Base-by-base conservation (phyloP, 1,140 invertebrate species). In the Lordiphosa clarofinis region DNA sequence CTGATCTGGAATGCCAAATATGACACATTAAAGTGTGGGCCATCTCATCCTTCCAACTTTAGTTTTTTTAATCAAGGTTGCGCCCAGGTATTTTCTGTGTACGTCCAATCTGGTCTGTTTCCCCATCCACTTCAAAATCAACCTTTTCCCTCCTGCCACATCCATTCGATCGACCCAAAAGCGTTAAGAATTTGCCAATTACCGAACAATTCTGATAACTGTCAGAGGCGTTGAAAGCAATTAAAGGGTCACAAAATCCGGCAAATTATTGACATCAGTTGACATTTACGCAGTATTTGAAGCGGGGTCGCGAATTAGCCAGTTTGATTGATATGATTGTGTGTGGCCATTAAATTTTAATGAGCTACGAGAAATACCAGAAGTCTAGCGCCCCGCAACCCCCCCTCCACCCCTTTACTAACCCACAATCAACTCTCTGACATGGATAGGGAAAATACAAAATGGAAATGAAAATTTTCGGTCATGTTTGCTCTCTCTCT, bases 261-360 rank as follows among this genome's bases (percentile, higher is more conserved):
- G 24, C 24, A 28, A 28, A 28, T 28, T 31, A 39, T 39, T 39
- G 38, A 39, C 12, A 39, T 5, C 38, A 39, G 12, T 39, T 39
- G 38, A 33, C 31, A 56, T 49, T 64, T 37, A 58, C 36, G 31
- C 24, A 8, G 3, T 13, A 8, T 46, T 46, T 13, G 11, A 8
- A 7, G 3, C 28, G 10, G 10, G 21, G 38, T 39, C 38, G 12
- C 24, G 31, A 31, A 49, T 49, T 49, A 36, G 47, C 47, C 47
- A 15, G 5, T 49, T 49, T 49, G 47, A 49, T 49, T 49, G 47
- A 49, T 49, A 49, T 9, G 10, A 19, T 21, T 49, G 46, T 36
- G 42, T 44, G 11, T 46, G 28, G 28, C 28, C 46, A 11, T 49
- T 36, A 49, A 49, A 49, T 19, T 49, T 49, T 49, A 49, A 49